A percentile compares a stretch with the other conserved stretches of the same genome.
phyloP scores from a whole-genome alignment of 2,113 vertebrate genomes.

The Fregetta grallaria region DNA sequence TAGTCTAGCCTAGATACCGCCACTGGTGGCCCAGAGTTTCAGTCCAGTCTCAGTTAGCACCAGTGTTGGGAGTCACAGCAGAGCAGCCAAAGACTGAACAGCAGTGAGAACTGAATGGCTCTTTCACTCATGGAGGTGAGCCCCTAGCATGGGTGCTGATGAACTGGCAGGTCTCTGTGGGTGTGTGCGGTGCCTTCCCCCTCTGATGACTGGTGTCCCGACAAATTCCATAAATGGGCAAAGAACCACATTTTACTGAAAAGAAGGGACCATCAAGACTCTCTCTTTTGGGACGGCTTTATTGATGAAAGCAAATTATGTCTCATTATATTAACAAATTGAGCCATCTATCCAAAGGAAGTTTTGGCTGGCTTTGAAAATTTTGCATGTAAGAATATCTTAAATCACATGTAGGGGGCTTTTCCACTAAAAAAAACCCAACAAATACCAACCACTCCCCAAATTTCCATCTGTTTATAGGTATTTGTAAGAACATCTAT shows the following conservation, averaged over 20 bases:
- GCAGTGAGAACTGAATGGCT: neutral
- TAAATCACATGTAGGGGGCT: neutral
- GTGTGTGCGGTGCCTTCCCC: rapidly evolving
- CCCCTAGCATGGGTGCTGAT: neutral
- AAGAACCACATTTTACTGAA: neutral
- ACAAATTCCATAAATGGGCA: neutral
- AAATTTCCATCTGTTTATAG: neutral
- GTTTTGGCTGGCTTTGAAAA: neutral
- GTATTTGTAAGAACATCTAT: neutral
- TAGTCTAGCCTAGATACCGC: neutral
- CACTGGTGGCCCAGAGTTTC: neutral
- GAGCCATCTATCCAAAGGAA: neutral
- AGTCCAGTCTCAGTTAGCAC: neutral
- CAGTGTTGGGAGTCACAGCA: neutral
- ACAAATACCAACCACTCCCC: too few relatives aligned
- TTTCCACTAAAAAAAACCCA: neutral
- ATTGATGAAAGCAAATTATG: neutral
- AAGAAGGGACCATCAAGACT: neutral
- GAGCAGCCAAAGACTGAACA: neutral
- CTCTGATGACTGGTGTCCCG: neutral
- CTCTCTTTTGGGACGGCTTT: neutral
- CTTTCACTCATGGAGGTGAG: neutral
- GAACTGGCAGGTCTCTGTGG: neutral
- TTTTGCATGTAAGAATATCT: neutral
- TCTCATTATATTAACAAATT: neutral